A percentile compares a stretch with the other conserved stretches of the same genome.
phyloP scores from a whole-genome alignment of 30 jellyfish, hydroid and myxozoan species.

The Morbakka virulenta region DNA sequence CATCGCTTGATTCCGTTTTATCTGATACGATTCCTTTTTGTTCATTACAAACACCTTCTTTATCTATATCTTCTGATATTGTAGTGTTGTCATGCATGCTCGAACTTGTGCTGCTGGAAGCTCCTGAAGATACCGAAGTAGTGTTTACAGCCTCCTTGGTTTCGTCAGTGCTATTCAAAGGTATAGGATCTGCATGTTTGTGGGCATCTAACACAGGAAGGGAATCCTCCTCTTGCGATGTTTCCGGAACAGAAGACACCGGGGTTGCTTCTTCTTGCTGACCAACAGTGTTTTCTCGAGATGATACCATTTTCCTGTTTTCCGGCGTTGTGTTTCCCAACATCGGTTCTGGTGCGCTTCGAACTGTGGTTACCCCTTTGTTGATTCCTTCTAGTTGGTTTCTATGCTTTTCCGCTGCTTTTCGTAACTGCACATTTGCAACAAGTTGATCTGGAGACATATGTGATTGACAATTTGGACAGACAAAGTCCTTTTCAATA shows the following conservation, averaged over 20 bases:
- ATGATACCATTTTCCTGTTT: neutral
- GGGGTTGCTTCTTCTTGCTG: neutral
- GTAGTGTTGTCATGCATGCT: neutral
- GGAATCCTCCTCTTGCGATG: neutral
- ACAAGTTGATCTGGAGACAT: constrained; percentile 95
- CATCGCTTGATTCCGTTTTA: no score
- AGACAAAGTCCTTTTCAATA: constrained; percentile 84
- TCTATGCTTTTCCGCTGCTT: constrained; percentile 57
- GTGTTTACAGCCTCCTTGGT: neutral
- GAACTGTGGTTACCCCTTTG: neutral
- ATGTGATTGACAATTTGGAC: constrained; percentile 79
- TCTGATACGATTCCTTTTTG: no score
- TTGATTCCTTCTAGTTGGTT: constrained; percentile 30
- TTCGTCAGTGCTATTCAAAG: constrained; percentile 5
- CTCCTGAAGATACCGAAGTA: neutral
- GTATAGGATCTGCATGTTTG: neutral
- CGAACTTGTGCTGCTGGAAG: neutral
- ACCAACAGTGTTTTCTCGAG: neutral
- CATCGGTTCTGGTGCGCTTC: neutral
- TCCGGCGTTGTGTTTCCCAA: neutral
- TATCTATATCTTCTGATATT: neutral
- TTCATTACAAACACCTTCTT: neutral
- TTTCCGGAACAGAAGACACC: neutral
- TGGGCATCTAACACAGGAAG: neutral
- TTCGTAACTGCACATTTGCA: constrained; percentile 88